phyloP scores from a whole-genome alignment of 2,113 vertebrate species.

The Mesocricetus auratus region DNA sequence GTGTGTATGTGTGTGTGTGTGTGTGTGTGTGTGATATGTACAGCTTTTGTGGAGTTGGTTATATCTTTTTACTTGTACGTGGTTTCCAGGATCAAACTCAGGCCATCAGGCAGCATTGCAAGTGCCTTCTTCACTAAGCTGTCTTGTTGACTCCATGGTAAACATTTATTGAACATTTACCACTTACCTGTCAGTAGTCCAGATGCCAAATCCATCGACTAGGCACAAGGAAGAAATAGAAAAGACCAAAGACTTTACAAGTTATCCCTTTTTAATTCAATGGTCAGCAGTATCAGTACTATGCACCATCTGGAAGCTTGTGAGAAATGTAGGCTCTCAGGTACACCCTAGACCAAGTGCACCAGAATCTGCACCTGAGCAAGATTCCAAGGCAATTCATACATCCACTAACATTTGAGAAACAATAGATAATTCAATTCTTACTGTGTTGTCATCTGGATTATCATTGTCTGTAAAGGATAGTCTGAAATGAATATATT shows the following conservation, averaged over 20 bases:
- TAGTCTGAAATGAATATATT: constrained; percentile 11
- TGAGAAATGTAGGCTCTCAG: neutral
- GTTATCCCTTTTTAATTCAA: neutral
- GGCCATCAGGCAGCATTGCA: too few relatives aligned
- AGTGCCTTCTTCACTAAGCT: too few relatives aligned
- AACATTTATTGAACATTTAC: neutral
- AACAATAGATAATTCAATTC: neutral
- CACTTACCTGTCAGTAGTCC: neutral
- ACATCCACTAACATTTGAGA: neutral
- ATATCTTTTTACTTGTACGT: neutral
- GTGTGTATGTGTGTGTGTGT: neutral
- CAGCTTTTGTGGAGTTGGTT: neutral
- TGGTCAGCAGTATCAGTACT: neutral
- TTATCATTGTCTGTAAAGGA: constrained; percentile 5
- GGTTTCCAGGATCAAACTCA: neutral
- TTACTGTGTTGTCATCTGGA: neutral
- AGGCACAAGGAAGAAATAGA: neutral
- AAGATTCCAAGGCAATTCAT: neutral
- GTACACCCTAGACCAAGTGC: neutral
- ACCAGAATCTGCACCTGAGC: neutral
- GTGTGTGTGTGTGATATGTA: neutral
- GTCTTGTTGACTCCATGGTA: neutral
- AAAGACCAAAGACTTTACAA: neutral
- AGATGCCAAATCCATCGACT: neutral
- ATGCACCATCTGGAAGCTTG: neutral